Conservation (phyloP, 2,113 vertebrate species). For the Emydocephalus ijimae region DNA sequence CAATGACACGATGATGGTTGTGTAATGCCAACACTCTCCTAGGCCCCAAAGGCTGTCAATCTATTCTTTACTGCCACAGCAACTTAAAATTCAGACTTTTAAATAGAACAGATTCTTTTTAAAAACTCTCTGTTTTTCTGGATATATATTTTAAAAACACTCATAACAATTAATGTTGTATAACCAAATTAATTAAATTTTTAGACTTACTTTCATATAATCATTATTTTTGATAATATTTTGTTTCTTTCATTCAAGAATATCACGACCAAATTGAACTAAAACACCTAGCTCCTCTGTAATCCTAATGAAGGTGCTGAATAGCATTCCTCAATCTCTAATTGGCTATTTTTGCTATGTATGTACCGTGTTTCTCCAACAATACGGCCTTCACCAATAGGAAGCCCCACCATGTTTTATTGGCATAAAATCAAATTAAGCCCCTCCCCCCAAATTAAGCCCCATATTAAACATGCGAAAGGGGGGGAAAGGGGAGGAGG, state of each 20-base stretch:
- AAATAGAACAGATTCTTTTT: conserved; percentile 28
- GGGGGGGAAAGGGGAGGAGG: too few species aligned
- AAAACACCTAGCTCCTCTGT: conserved; percentile 26
- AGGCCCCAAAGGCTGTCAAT: not conserved
- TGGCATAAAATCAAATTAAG: too few species aligned
- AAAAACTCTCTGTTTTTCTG: conserved; percentile 38
- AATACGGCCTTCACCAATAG: too few species aligned
- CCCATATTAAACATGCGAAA: too few species aligned
- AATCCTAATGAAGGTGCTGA: conserved; percentile 34
- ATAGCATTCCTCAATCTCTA: not conserved
- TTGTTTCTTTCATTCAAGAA: conserved; percentile 34
- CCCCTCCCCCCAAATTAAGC: too few species aligned
- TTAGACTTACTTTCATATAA: conserved; percentile 35
- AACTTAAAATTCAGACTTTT: not conserved
- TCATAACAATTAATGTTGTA: not conserved
- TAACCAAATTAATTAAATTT: conserved; percentile 44
- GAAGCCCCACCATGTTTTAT: too few species aligned
- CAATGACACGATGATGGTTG: not conserved
- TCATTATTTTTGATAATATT: conserved; percentile 32
- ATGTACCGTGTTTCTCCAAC: not conserved
- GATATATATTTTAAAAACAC: conserved; percentile 52
- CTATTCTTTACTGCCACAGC: not conserved
- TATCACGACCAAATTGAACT: conserved; percentile 34
- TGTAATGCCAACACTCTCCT: conserved; percentile 15
- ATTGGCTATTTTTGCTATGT: not conserved